Conservation (phyloP, 2,113 vertebrate species). For the Nothocercus julius region DNA sequence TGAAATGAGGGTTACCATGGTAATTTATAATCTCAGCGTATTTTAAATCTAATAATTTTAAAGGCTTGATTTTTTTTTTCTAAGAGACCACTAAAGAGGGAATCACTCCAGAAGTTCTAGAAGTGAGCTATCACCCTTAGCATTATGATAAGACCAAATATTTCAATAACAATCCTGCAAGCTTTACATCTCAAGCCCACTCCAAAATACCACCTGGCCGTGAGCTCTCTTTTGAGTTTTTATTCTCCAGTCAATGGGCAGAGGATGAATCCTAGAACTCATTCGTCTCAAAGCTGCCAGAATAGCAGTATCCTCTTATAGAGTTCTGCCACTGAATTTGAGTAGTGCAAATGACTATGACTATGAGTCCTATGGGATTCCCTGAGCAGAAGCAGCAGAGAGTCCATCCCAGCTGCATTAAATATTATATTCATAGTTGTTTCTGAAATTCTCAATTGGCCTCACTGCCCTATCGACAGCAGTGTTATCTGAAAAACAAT, state of each 20-base stretch:
- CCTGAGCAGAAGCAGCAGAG: fast-evolving
- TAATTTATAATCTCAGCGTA: not conserved
- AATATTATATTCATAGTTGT: not conserved
- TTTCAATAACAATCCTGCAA: not conserved
- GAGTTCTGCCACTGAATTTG: not conserved
- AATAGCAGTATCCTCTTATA: fast-evolving
- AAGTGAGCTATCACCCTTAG: not conserved
- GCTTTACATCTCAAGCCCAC: not conserved
- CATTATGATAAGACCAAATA: not conserved
- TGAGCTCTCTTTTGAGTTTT: not conserved
- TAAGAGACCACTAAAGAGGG: fast-evolving
- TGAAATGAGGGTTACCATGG: not conserved
- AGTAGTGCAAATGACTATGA: not conserved
- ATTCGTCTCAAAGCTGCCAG: not conserved
- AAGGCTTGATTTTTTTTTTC: not conserved
- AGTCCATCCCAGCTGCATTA: not conserved
- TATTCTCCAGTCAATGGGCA: not conserved
- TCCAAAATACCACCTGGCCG: not conserved
- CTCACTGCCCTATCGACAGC: not conserved
- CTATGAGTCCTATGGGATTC: not conserved
- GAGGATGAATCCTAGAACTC: not conserved
- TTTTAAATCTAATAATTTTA: not conserved
- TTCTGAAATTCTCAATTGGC: not conserved
- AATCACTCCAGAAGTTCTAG: not conserved
- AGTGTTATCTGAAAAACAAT: not conserved